A percentile compares a stretch with the other conserved stretches of the same genome.
Conservation (phyloP, 2,113 vertebrate genomes). For the Argyrosomus japonicus region DNA sequence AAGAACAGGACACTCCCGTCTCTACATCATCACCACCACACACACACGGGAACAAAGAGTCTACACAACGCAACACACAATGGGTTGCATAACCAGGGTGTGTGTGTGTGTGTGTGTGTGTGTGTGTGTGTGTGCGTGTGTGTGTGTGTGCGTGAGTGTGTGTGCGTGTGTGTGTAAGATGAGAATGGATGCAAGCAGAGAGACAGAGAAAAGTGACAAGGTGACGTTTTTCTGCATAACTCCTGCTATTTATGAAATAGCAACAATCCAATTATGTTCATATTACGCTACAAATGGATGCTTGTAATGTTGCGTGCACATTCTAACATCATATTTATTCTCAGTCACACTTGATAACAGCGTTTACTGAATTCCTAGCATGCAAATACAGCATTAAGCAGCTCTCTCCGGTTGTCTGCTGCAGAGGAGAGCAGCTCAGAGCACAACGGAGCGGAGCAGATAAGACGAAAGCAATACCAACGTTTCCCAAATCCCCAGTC, state of each 20-base stretch:
- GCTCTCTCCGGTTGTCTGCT: conserved; percentile 33
- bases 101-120: conserved; percentile 32
- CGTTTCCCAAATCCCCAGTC: conserved; percentile 34
- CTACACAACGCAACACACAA: conserved; percentile 30
- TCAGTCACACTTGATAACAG: conserved; percentile 17
- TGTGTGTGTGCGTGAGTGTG: conserved; percentile 9
- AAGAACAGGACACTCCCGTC: conserved; percentile 33
- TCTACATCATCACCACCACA: conserved; percentile 34
- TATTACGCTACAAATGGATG: not conserved
- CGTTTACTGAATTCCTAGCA: conserved; percentile 15
- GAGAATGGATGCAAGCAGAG: conserved; percentile 23
- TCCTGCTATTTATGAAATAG: not conserved
- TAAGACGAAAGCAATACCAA: conserved; percentile 41
- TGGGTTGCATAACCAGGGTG: conserved; percentile 53
- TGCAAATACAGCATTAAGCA: conserved; percentile 31
- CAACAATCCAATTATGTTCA: not conserved
- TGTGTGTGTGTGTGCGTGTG: conserved; percentile 9
- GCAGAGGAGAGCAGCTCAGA: conserved; percentile 43
- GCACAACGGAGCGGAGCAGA: conserved; percentile 33
- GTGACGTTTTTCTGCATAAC: not conserved
- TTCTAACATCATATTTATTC: conserved; percentile 30
- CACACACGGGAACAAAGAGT: conserved; percentile 50
- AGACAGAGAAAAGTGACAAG: conserved; percentile 16
- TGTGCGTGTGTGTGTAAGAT: conserved; percentile 33
- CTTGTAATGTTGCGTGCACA: not conserved